phyloP scores from a whole-genome alignment of 1,140 invertebrate species.

The Vanessa atalanta region DNA sequence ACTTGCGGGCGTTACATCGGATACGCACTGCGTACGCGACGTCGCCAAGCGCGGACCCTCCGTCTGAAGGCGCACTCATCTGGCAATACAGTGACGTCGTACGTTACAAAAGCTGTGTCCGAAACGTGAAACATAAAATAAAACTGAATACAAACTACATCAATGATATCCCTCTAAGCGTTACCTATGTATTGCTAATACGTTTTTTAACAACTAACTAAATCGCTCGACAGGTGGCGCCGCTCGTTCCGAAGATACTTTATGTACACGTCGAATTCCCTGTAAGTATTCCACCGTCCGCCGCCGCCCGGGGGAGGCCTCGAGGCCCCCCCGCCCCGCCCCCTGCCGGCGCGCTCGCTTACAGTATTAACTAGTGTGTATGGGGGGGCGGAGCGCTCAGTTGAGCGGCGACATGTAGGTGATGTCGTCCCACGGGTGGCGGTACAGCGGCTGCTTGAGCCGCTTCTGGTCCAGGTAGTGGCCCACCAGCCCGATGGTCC shows the following conservation, averaged over 20 bases:
- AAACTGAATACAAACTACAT: conserved; percentile 15
- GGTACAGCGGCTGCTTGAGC: conserved; percentile 98
- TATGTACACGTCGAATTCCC: background rate
- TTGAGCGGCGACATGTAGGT: conserved; percentile 92
- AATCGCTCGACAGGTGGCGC: conserved; percentile 36
- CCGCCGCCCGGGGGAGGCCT: too few relatives aligned
- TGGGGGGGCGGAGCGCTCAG: conserved; percentile 32
- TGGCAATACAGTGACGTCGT: background rate
- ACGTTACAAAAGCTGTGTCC: background rate
- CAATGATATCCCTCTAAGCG: conserved; percentile 16
- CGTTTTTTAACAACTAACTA: conserved; percentile 28
- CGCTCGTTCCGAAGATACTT: background rate
- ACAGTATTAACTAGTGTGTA: too few relatives aligned
- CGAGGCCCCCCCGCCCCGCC: background rate
- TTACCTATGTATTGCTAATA: conserved; percentile 25
- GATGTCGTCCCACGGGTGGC: conserved; percentile 99
- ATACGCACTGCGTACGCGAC: too few relatives aligned
- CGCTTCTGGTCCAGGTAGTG: conserved; percentile 99
- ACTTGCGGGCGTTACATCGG: too few relatives aligned
- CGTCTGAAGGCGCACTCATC: too few relatives aligned
- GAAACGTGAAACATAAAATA: background rate
- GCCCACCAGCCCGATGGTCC: conserved; percentile 99
- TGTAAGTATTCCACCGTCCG: background rate
- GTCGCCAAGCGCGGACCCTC: too few relatives aligned
- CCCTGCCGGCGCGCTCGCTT: conserved; percentile 1